Evolutionary conservation across 2,797 vertebrate genomes (phyloP).

Genomic region (Pipistrellus nathusii): DNA sequence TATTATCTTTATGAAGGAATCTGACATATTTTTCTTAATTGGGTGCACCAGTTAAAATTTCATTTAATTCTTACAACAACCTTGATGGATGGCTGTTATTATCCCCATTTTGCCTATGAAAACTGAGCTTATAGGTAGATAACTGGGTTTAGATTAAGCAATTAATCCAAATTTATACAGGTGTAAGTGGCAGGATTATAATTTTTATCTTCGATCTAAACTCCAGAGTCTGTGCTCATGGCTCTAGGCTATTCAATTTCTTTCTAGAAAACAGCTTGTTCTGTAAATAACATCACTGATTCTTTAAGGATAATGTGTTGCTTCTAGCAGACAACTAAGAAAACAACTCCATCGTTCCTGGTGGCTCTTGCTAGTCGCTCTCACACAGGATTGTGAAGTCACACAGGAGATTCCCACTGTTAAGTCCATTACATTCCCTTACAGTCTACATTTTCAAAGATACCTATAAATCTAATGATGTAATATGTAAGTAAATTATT

Average conservation of each 20-base stretch:
- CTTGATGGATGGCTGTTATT: not conserved
- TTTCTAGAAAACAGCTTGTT: conserved; percentile 39
- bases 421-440: conserved; percentile 39
- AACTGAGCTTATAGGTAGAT: not conserved
- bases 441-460: conserved; percentile 5
- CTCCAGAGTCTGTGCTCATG: not conserved
- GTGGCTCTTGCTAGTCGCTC: not conserved
- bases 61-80: not conserved
- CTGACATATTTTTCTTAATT: not conserved
- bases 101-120: not conserved
- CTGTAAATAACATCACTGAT: not conserved
- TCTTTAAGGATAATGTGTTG: not conserved
- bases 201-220: not conserved
- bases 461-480: not conserved
- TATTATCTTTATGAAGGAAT: not conserved
- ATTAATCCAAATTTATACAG: not conserved
- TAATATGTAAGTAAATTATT: not conserved
- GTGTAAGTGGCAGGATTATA: not conserved
- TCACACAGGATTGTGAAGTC: not conserved
- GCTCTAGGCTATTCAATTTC: conserved; percentile 5
- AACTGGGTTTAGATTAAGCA: conserved; percentile 14
- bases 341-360: not conserved
- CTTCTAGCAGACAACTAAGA: conserved; percentile 24
- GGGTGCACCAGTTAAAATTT: conserved; percentile 27
- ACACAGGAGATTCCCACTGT: not conserved